These are phyloP conservation scores for Criorhina ranunculi DNA, from an alignment of 2,888 invertebrate genomes.

Conservation along the genomic window DNA sequence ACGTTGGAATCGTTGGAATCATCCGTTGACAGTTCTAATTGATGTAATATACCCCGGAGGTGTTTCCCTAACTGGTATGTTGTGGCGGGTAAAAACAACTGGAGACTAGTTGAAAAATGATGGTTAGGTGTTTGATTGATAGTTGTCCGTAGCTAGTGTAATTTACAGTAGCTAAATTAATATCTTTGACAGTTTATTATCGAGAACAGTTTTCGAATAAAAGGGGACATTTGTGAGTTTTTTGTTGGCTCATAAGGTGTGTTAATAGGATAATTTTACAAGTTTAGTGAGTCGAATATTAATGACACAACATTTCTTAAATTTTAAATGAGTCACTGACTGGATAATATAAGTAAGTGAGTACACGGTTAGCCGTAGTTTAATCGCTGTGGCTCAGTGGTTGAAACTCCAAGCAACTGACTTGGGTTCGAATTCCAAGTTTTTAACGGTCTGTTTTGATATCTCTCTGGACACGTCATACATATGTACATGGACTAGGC, in stretches of 20 bases:
- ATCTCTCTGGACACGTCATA: no score
- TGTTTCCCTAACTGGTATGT: conserved; percentile 46
- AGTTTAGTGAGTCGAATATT: no score
- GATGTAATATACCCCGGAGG: conserved; percentile 73
- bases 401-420: no score
- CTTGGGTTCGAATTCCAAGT: no score
- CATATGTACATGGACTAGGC: no score
- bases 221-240: conserved; percentile 29
- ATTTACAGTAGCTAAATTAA: conserved; percentile 73
- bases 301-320: no score
- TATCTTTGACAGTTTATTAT: conserved; percentile 40
- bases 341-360: no score
- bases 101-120: conserved; percentile 60
- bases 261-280: background rate
- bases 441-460: no score
- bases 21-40: conserved; percentile 76
- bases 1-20: conserved; percentile 54
- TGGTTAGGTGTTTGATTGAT: conserved; percentile 62
- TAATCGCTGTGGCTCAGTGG: no score
- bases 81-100: conserved; percentile 34
- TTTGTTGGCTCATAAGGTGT: conserved; percentile 1
- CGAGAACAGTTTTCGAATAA: background rate
- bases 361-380: no score
- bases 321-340: no score
- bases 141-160: conserved; percentile 59